Evolutionary conservation across 2,113 vertebrate species (phyloP).

Genomic region (Cyprinodon brontotheroides): DNA sequence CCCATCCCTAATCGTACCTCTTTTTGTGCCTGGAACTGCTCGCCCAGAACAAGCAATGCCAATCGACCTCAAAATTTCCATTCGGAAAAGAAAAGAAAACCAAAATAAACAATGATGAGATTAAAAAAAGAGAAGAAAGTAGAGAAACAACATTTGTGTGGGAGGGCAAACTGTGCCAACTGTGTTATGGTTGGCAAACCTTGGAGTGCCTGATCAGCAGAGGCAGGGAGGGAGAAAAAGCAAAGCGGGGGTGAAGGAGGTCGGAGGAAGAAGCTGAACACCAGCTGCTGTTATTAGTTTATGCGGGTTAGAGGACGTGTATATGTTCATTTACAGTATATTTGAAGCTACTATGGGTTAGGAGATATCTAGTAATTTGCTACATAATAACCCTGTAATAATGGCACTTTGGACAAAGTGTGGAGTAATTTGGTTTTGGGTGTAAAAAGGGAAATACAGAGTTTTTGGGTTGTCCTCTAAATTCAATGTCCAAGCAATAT

Average conservation of each 20-base stretch:
- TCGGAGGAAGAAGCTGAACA: neutral
- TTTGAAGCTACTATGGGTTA: neutral
- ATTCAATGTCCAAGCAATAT: too few species aligned
- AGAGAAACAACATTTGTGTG: constrained; percentile 65
- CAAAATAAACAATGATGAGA: constrained; percentile 74
- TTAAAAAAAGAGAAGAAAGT: constrained; percentile 65
- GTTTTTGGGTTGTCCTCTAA: neutral
- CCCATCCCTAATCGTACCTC: constrained; percentile 45
- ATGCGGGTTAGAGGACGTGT: neutral
- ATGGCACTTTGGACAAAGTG: neutral
- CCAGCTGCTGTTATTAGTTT: neutral
- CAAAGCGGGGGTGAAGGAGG: constrained; percentile 23
- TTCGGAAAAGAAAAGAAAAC: constrained; percentile 73
- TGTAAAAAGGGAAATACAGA: neutral
- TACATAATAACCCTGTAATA: neutral
- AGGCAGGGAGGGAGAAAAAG: constrained; percentile 29
- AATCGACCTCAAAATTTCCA: constrained; percentile 81
- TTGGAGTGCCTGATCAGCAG: constrained; percentile 71
- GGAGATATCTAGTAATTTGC: neutral
- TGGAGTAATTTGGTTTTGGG: neutral
- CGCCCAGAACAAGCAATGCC: constrained; percentile 73
- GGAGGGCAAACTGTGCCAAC: constrained; percentile 66
- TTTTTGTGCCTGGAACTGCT: constrained; percentile 67
- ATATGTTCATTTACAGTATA: neutral
- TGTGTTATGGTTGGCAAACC: constrained; percentile 79